Percentiles rank a stretch among this genome's conserved stretches.
These are phyloP conservation scores for Acestrorhynchus altus DNA, from an alignment of 2,797 vertebrate species.

Conservation along the genomic window DNA sequence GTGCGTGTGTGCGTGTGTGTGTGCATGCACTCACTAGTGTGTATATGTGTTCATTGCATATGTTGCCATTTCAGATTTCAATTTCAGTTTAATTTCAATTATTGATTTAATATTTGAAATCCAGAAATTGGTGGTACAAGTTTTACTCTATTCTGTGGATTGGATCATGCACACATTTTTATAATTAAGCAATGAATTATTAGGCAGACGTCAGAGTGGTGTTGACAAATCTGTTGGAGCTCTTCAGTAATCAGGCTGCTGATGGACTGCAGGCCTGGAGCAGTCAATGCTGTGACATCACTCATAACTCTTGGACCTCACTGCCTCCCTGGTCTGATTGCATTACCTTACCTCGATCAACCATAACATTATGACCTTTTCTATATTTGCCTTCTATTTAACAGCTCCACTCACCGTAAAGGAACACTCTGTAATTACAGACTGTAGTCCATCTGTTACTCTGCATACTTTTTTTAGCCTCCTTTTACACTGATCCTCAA, in stretches of 20 bases:
- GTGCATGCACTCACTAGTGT: too few relatives aligned
- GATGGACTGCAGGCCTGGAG: constrained; percentile 23
- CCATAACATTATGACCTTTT: too few relatives aligned
- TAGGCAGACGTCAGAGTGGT: constrained; percentile 53
- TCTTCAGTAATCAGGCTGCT: constrained; percentile 55
- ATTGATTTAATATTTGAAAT: neutral
- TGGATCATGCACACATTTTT: neutral
- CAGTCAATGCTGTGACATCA: neutral
- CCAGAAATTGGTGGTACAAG: neutral
- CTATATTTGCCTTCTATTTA: too few relatives aligned
- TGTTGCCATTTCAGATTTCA: too few relatives aligned
- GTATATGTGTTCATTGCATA: too few relatives aligned
- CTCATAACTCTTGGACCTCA: neutral
- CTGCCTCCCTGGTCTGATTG: neutral
- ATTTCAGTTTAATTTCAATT: neutral
- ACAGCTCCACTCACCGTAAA: too few relatives aligned
- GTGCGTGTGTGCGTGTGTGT: too few relatives aligned
- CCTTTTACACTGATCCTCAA: too few relatives aligned
- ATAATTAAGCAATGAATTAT: constrained; percentile 60
- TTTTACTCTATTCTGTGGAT: neutral
- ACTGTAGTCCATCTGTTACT: too few relatives aligned
- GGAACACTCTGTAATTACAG: too few relatives aligned
- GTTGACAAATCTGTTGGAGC: constrained; percentile 64
- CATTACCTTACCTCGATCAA: too few relatives aligned
- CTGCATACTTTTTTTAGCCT: too few relatives aligned